Conservation (phyloP, 2,797 vertebrate species). For the Catamblyrhynchus diadema region DNA sequence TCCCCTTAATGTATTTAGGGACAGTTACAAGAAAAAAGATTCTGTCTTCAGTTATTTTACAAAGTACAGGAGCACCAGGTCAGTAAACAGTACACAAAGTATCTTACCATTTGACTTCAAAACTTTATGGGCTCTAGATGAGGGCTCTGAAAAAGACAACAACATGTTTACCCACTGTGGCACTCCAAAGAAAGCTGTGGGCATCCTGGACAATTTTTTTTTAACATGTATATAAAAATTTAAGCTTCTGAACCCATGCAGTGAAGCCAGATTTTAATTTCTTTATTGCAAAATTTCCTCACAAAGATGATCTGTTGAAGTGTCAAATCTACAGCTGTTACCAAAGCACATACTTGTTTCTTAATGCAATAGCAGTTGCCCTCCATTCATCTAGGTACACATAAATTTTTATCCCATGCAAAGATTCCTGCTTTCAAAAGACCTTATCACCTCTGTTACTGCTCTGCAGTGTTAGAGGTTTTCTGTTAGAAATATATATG, state of each 20-base stretch:
- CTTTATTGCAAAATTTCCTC: not conserved
- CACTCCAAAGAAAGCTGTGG: not conserved
- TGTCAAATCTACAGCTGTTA: not conserved
- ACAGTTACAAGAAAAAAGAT: not conserved
- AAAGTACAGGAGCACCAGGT: not conserved
- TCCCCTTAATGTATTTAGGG: not conserved
- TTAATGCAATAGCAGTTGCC: not conserved
- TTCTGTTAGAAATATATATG: not conserved
- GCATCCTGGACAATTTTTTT: not conserved
- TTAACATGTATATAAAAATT: not conserved
- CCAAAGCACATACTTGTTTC: not conserved
- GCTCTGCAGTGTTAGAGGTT: not conserved
- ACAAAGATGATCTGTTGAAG: not conserved
- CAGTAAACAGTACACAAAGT: not conserved
- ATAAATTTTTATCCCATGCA: not conserved
- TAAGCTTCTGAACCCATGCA: not conserved
- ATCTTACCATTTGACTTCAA: slow-evolving; percentile 87
- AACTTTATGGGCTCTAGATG: slow-evolving; percentile 90
- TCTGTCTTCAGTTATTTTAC: not conserved
- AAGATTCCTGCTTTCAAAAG: not conserved
- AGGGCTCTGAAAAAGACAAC: slow-evolving; percentile 82
- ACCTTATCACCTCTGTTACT: not conserved
- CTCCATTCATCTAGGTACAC: not conserved
- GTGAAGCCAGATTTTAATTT: not conserved
- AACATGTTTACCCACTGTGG: not conserved